Percentiles rank a stretch among this genome's conserved stretches.
phyloP scores from a whole-genome alignment of 2,888 invertebrate species.

The Volucella zonaria region DNA sequence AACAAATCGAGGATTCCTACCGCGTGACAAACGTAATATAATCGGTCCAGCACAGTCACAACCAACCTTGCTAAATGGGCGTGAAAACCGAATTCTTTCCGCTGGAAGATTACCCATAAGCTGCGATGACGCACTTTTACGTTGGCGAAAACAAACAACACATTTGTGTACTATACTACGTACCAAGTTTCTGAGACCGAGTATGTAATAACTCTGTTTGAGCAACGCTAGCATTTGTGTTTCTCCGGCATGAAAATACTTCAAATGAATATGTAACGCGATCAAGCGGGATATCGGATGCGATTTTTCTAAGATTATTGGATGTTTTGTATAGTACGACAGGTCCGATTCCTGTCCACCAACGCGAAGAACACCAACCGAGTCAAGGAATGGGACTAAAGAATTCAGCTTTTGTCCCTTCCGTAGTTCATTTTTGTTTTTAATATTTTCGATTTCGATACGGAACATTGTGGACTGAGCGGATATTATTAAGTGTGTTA shows the following conservation, averaged over 20 bases:
- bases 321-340: constrained; percentile 15
- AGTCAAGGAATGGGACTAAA: constrained; percentile 22
- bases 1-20: not conserved
- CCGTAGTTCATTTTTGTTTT: not conserved
- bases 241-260: constrained; percentile 3
- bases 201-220: not conserved
- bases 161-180: not conserved
- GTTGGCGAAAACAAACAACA: not conserved
- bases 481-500: constrained; percentile 11
- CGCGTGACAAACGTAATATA: not conserved
- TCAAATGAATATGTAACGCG: constrained; percentile 4
- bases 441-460: constrained; percentile 13
- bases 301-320: constrained; percentile 1
- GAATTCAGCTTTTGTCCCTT: constrained; percentile 10
- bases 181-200: no score
- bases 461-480: constrained; percentile 5
- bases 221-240: not conserved
- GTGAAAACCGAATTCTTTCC: no score
- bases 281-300: constrained; percentile 16
- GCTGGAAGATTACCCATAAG: not conserved
- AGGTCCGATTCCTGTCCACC: constrained; percentile 29
- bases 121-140: not conserved
- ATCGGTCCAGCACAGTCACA: not conserved
- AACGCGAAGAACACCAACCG: constrained; percentile 4
- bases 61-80: not conserved